Conservation (phyloP, 2,797 vertebrate species). For the Diplodus puntazzo region DNA sequence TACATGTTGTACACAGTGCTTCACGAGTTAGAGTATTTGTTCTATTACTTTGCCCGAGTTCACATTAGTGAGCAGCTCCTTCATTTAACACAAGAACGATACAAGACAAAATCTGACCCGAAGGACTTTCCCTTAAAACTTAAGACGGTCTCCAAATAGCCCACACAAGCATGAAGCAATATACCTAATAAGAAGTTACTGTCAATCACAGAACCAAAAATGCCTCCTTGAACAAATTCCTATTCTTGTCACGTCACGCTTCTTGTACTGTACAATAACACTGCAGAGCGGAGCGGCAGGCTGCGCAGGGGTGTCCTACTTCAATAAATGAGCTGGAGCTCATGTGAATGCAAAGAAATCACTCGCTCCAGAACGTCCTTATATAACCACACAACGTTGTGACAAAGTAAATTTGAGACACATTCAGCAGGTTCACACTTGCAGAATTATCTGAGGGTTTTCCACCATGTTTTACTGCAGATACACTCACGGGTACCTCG, state of each 20-base stretch:
- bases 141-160: constrained; percentile 35
- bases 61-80: constrained; percentile 23
- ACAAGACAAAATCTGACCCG: constrained; percentile 48
- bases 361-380: constrained; percentile 52
- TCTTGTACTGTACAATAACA: constrained; percentile 73
- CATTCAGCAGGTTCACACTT: constrained; percentile 26
- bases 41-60: constrained; percentile 9
- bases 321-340: constrained; percentile 73
- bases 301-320: constrained; percentile 71
- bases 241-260: constrained; percentile 80
- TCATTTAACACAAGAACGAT: constrained; percentile 51
- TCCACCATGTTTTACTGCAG: constrained; percentile 1
- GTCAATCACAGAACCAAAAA: constrained; percentile 73
- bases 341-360: constrained; percentile 59
- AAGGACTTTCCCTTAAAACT: constrained; percentile 55
- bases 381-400: constrained; percentile 54
- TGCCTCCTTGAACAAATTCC: constrained; percentile 71
- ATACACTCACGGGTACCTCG: not conserved
- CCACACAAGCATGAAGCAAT: constrained; percentile 66
- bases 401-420: constrained; percentile 41
- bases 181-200: constrained; percentile 64
- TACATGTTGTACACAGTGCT: constrained; percentile 4
- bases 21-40: not conserved
- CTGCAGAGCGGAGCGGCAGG: constrained; percentile 59
- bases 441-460: not conserved